Base-by-base conservation (phyloP, 2,888 invertebrate genomes). In the Agrochola circellaris region DNA sequence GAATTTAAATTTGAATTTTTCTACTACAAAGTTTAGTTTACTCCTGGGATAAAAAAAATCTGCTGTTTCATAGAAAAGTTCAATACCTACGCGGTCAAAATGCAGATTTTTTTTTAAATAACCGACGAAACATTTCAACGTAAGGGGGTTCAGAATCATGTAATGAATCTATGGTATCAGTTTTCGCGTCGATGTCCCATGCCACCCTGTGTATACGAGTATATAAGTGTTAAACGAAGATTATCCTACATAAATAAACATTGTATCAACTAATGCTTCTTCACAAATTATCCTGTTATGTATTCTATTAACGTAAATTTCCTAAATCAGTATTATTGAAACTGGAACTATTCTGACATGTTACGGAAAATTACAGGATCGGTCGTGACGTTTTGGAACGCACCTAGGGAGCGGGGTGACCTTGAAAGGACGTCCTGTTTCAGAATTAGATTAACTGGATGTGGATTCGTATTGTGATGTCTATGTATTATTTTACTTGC, bases 401-500 rank as follows among this genome's bases (percentile, higher is more conserved):
- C 87, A 85, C 85, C 82, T 65, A 74, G 81, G 79, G 81, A 78
- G 42, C 48, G 77, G 34, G 61, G 77, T 88, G 89, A 89, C 91
- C 89, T 91, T 91, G 88, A 77, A 87, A 89, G 89, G 84, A 85
- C 88, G 86, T 75, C 73, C 68, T 77, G 45, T 68, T 62, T 4
- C 8, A 15, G 88, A 87, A 42, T 73, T 82, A 87, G 48, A 66
- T 61, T 74, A 48, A 56, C 86, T 89, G 70, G 90, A 88, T 80
- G 48, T 13, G 83, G 11, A 48, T 26, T 54, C 34, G 6, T 26
- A n/a, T 7, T 58, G 48, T 66, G n/a, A 34, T 51, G 4, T 15
- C 13, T 26, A 15, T 45, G 23, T 45, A 7, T 38, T 38, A 8
- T 5, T 20, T 62, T n/a, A 7, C 20, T 9, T 17, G 0, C 2